Base-by-base conservation (phyloP, 2,888 invertebrate species). In the Thalpophila matura region DNA sequence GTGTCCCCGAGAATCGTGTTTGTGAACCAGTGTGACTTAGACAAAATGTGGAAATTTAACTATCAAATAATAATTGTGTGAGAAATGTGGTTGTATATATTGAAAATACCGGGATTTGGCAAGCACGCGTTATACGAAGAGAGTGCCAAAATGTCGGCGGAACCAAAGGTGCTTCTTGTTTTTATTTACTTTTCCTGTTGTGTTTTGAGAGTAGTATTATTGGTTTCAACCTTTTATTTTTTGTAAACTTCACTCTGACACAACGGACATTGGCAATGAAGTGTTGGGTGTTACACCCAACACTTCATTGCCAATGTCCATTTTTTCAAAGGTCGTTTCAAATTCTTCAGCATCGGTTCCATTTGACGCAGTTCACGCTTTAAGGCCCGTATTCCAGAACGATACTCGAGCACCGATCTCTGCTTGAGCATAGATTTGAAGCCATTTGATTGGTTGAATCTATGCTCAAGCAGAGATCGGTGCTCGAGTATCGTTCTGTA, bases 131-230 rank as follows among this genome's bases (percentile, higher is more conserved):
- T 64, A 74, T 70, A 72, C 61, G 82, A 72, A 64, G 77, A 73
- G 66, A 78, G 84, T 90, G 93, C 92, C 93, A 93, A 89, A 72
- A 93, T 92, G 92, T 82, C 75, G 81, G 51, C 74, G 60, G 79
- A 77, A 66, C 71, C 61, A 59, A 70, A 84, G 88, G 89, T 88
- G 81, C 81, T 87, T 86, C 69, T 79, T 89, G 86, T 89, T 89
- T 83, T 85, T 87, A 85, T 86, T 84, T 86, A 84, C 81, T 64
- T 70, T 56, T 55, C 27, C 49, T 55, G 33, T 57, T 62, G 43
- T 69, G 43, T 64, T 70, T 56, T 9, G 40, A 53, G 42, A 42
- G n/a, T 60, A 45, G 33, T 55, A 54, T 51, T 45, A 45, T 37
- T 46, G 9, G 16, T 50, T 37, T 0, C 7, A 24, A 35, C 24